Percentiles rank a stretch among this genome's conserved stretches.
Evolutionary conservation across 2,797 vertebrate genomes (phyloP).

Genomic region (Sciurus carolinensis): DNA sequence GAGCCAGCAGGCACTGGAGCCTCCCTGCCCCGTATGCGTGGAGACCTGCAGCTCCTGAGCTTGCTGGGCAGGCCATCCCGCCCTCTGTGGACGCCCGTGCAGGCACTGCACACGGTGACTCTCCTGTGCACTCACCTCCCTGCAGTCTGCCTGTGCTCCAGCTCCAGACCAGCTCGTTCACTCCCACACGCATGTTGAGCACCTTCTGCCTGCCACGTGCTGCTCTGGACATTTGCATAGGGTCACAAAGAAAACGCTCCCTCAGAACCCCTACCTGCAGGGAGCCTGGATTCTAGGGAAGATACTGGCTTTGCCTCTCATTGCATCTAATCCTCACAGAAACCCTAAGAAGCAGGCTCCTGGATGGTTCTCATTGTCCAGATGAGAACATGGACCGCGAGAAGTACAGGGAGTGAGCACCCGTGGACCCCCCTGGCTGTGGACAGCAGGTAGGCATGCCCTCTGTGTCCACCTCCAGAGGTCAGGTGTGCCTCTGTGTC

Average conservation of each 20-base stretch:
- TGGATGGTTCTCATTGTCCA: neutral
- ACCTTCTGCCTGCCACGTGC: neutral
- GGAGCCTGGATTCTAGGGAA: neutral
- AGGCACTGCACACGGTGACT: no score
- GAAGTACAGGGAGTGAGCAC: no score
- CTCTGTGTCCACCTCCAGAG: neutral
- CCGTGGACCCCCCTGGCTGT: no score
- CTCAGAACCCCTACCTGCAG: neutral
- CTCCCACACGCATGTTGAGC: neutral
- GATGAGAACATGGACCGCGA: neutral
- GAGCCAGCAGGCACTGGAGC: accelerated
- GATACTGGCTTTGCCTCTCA: neutral
- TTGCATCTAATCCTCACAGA: neutral
- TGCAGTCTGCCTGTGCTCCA: neutral
- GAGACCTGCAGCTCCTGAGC: neutral
- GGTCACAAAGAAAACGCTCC: neutral
- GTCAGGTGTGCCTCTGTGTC: neutral
- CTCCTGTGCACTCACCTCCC: no score
- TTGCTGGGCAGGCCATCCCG: accelerated
- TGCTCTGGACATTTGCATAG: neutral
- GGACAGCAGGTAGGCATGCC: neutral
- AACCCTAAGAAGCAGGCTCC: neutral
- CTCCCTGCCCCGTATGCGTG: no score
- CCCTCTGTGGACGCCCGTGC: neutral
- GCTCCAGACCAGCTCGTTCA: neutral